These are phyloP conservation scores for Diarsia brunnea DNA, from an alignment of 2,888 invertebrate species.

Conservation along the genomic window DNA sequence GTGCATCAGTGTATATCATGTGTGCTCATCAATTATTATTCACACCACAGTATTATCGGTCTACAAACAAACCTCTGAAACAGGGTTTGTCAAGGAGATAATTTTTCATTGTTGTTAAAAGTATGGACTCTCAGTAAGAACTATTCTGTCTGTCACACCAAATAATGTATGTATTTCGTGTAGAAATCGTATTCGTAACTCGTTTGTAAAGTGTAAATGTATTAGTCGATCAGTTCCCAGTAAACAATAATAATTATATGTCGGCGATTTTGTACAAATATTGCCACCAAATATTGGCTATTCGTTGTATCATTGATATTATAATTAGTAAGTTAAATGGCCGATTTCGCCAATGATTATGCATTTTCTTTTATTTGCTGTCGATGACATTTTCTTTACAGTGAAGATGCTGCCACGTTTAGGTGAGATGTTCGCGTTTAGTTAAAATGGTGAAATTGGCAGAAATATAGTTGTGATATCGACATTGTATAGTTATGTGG, in stretches of 20 bases:
- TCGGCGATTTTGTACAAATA: constrained; percentile 14
- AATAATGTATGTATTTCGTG: not conserved
- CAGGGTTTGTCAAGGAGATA: not conserved
- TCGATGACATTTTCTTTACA: not conserved
- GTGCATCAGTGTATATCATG: not conserved
- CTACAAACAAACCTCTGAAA: not conserved
- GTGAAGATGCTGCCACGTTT: not conserved
- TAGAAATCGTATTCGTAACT: not conserved
- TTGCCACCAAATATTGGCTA: not conserved
- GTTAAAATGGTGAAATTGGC: not conserved
- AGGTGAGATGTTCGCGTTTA: not conserved
- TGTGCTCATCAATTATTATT: not conserved
- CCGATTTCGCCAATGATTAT: not conserved
- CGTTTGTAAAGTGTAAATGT: not conserved
- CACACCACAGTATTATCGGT: not conserved
- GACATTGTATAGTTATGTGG: not conserved
- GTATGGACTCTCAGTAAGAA: not conserved
- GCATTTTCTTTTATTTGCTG: not conserved
- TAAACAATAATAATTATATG: not conserved
- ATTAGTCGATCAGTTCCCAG: not conserved
- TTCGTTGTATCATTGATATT: not conserved
- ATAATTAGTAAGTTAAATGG: not conserved
- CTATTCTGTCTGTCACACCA: not conserved
- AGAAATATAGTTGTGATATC: not conserved
- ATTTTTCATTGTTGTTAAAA: not conserved